A percentile compares a stretch with the other conserved stretches of the same genome.
Evolutionary conservation across 2,888 invertebrate genomes (phyloP).

Genomic region (Tetrapedia diversipes): DNA sequence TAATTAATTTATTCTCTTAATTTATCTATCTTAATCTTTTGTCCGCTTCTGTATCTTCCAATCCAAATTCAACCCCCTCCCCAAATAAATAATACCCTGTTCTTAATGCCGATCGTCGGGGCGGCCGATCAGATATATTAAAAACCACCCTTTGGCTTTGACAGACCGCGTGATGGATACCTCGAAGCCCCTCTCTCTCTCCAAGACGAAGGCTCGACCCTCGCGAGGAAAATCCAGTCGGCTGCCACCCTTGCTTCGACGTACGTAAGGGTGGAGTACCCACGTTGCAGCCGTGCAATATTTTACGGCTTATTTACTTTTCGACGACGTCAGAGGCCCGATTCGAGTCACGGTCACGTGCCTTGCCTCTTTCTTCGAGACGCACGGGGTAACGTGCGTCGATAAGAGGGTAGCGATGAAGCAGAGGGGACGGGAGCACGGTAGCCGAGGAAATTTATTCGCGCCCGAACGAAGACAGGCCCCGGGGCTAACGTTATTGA

Average conservation of each 20-base stretch:
- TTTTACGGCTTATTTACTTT: slow-evolving; percentile 71
- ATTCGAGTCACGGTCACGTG: slow-evolving; percentile 43
- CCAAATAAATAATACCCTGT: too few relatives aligned
- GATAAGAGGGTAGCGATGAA: slow-evolving; percentile 60
- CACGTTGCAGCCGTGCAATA: slow-evolving; percentile 52
- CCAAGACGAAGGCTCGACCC: slow-evolving; percentile 13
- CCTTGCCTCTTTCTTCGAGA: slow-evolving; percentile 28
- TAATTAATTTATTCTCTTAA: too few relatives aligned
- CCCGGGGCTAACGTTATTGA: slow-evolving; percentile 45
- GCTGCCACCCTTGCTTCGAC: background rate
- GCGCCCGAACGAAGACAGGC: slow-evolving; percentile 31
- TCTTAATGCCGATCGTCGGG: too few relatives aligned
- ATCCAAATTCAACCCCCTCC: too few relatives aligned
- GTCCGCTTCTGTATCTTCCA: too few relatives aligned
- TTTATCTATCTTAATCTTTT: too few relatives aligned
- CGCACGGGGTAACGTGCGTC: slow-evolving; percentile 18
- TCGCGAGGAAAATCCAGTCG: slow-evolving; percentile 32
- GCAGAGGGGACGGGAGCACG: slow-evolving; percentile 50
- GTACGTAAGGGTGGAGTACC: background rate
- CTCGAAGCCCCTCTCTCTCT: slow-evolving; percentile 1
- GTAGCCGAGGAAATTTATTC: slow-evolving; percentile 53
- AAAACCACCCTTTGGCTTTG: slow-evolving; percentile 63
- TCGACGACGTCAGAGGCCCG: slow-evolving; percentile 44
- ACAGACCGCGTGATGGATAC: slow-evolving; percentile 73
- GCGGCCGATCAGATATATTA: too few relatives aligned